Conservation (phyloP, 2,113 vertebrate species). For the Ploceus nigricollis region DNA sequence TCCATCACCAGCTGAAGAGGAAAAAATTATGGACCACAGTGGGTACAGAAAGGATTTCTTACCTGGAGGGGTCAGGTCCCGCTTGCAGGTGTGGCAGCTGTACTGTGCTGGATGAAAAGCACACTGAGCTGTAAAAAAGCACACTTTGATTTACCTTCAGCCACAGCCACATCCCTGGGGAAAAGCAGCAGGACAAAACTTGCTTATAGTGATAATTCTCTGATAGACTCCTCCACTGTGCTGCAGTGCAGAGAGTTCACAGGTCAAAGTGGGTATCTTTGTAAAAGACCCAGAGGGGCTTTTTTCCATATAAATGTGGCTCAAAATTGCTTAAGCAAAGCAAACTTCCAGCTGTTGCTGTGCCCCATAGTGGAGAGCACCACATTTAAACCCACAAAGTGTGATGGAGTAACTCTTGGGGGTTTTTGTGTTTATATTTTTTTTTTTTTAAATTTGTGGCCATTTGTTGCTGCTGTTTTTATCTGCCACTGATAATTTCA, state of each 20-base stretch:
- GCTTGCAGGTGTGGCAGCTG: neutral
- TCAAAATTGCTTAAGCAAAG: neutral
- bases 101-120: neutral
- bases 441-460: neutral
- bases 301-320: neutral
- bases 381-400: neutral
- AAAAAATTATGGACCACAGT: neutral
- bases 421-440: neutral
- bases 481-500: neutral
- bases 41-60: neutral
- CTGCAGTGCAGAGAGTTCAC: neutral
- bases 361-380: neutral
- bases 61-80: too few relatives aligned
- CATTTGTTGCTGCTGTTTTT: neutral
- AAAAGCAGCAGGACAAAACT: neutral
- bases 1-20: neutral
- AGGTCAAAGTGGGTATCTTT: neutral
- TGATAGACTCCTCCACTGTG: neutral
- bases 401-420: neutral
- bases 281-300: neutral
- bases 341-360: accelerated
- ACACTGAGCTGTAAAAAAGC: neutral
- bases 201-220: neutral
- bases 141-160: neutral
- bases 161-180: neutral